Evolutionary conservation across 37 sponge, comb jelly and placozoan species (phyloP).

Genomic region (Eunapius fragilis): DNA sequence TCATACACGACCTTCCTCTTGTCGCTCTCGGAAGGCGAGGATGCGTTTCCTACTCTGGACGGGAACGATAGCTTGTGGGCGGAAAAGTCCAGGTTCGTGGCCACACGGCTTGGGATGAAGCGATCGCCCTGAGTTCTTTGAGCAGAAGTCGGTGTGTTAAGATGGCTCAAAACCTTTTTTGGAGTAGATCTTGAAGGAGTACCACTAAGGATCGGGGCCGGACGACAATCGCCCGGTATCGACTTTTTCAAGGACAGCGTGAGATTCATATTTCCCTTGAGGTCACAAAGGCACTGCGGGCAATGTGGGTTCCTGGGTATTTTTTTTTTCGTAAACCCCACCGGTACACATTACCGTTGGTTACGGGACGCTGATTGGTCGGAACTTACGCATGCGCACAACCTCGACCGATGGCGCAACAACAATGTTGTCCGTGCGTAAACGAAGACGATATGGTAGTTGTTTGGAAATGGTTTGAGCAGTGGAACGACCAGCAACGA

Average conservation of each 20-base stretch:
- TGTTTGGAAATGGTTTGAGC: constrained; percentile 34
- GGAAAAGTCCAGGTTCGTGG: constrained; percentile 44
- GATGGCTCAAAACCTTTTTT: background rate
- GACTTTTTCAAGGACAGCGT: background rate
- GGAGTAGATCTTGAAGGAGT: background rate
- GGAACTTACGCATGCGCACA: background rate
- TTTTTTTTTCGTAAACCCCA: constrained; percentile 1
- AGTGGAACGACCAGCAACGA: constrained; percentile 15
- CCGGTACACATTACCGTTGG: constrained; percentile 5
- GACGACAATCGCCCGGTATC: background rate
- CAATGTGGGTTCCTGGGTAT: background rate
- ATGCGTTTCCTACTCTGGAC: background rate
- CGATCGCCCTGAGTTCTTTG: constrained; percentile 51
- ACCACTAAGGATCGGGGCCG: background rate
- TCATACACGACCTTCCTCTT: background rate
- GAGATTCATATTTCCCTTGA: background rate
- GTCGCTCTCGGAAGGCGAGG: background rate
- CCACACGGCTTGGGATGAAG: constrained; percentile 72
- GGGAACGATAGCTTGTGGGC: constrained; percentile 34
- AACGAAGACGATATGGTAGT: background rate
- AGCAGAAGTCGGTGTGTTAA: constrained; percentile 2
- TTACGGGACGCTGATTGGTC: constrained; percentile 12
- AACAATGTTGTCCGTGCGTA: background rate
- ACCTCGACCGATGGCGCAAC: background rate
- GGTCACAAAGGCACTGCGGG: constrained; percentile 4